phyloP scores from a whole-genome alignment of 2,888 invertebrate species.

The Prostheceraeus crozeri region DNA sequence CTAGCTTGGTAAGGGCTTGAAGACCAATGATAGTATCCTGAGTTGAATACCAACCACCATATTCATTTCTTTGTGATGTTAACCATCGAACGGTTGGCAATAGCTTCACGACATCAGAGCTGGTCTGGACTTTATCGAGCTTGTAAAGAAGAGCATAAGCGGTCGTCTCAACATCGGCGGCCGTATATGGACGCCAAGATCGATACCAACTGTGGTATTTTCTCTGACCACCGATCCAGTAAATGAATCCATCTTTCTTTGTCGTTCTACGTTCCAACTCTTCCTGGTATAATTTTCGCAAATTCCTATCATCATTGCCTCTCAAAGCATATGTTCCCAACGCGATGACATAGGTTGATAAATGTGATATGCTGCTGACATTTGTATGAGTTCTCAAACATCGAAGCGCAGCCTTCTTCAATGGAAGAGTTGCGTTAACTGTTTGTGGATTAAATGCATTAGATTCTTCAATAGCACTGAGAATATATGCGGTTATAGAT shows the following conservation, averaged over 20 bases:
- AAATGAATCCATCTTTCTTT: not conserved
- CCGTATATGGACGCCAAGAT: conserved; percentile 10
- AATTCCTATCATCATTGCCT: too few species aligned
- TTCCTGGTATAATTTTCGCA: too few species aligned
- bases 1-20: conserved; percentile 44
- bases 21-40: conserved; percentile 47
- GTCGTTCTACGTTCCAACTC: not conserved
- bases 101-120: conserved; percentile 31
- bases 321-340: not conserved
- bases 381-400: not conserved
- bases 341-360: conserved; percentile 17
- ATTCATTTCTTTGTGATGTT: conserved; percentile 39
- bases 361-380: not conserved
- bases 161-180: conserved; percentile 41
- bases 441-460: too few species aligned
- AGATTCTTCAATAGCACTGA: conserved; percentile 65
- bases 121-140: conserved; percentile 35
- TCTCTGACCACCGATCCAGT: too few species aligned
- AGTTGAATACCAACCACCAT: conserved; percentile 44
- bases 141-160: conserved; percentile 42
- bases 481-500: conserved; percentile 70
- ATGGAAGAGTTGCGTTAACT: too few species aligned
- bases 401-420: conserved; percentile 45
- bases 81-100: conserved; percentile 42
- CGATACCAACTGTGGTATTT: too few species aligned